Evolutionary conservation across 2,113 vertebrate species (phyloP), one percentile per base, ranked within the genome.

Genomic region (Callorhinus ursinus): DNA sequence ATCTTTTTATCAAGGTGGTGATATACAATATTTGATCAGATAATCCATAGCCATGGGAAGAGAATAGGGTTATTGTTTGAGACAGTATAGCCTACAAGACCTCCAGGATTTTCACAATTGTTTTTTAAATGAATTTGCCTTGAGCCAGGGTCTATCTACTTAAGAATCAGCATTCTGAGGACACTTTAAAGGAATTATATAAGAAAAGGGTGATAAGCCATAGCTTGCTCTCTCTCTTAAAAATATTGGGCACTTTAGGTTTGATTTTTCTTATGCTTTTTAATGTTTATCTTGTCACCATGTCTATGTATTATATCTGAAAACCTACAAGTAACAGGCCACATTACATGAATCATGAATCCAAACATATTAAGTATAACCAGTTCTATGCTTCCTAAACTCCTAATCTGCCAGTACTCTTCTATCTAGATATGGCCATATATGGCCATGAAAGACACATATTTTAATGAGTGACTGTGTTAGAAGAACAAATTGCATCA

Each of bases 311-410:
- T 42, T 46, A 33, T 22, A 84, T 53, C n/a, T 59, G 63, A 83
- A 93, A 94, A 92, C 14, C 63, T 53, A 55, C 8, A 31, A 42
- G 26, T 51, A 49, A 63, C 5, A 76, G 67, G 19, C 57, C n/a
- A 39, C 1, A 84, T 89, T 55, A 36, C 36, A 53, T 82, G 39
- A 90, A 79, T 76, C 72, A 90, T 21, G 51, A 67, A 76, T 93
- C 65, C 36, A 92, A 93, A 94, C 26, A 59, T 33, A 46, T 69
- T 80, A 92, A 87, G 9, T 82, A 80, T 2, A 26, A 72, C 76
- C 14, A 90, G 28, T 77, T 69, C 61, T 69, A 24, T 59, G 61
- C 82, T 97, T 81, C 67, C 72, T 42, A 82, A 97, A 88, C 15
- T 72, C 65, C 88, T 72, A 82, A 85, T 36, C 9, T 61, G 31